phyloP scores from a whole-genome alignment of 2,797 vertebrate genomes.

The Periparus ater region DNA sequence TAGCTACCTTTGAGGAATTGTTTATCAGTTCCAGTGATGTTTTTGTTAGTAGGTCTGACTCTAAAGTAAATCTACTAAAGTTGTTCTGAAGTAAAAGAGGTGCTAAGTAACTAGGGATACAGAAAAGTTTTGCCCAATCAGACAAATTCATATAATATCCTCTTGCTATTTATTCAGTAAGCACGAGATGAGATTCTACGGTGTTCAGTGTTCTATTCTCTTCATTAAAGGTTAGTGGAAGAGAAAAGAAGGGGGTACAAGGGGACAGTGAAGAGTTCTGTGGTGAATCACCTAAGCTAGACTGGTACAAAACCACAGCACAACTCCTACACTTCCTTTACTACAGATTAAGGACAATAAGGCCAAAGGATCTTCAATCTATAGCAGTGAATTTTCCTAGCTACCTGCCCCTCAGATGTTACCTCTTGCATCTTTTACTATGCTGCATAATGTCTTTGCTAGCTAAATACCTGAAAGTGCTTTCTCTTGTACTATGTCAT shows the following conservation, averaged over 20 bases:
- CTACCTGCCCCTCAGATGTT: neutral
- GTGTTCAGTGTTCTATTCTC: neutral
- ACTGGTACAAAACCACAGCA: neutral
- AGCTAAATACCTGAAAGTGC: neutral
- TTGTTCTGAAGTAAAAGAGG: neutral
- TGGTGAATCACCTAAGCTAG: neutral
- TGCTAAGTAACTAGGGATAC: neutral
- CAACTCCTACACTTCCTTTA: neutral
- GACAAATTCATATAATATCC: neutral
- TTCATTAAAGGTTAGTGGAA: neutral
- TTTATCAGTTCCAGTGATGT: neutral
- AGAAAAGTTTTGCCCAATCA: neutral
- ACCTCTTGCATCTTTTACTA: neutral
- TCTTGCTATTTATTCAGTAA: neutral
- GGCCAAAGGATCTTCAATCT: neutral
- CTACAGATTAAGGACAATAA: neutral
- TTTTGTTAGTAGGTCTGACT: neutral
- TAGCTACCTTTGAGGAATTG: neutral
- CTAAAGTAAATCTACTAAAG: neutral
- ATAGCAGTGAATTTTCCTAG: neutral
- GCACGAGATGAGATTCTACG: neutral
- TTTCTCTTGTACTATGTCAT: neutral
- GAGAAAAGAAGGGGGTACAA: neutral
- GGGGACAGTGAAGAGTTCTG: neutral
- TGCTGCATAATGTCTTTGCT: neutral